These are phyloP conservation scores for Venusia cambrica DNA, from an alignment of 2,888 invertebrate species.

Conservation along the genomic window DNA sequence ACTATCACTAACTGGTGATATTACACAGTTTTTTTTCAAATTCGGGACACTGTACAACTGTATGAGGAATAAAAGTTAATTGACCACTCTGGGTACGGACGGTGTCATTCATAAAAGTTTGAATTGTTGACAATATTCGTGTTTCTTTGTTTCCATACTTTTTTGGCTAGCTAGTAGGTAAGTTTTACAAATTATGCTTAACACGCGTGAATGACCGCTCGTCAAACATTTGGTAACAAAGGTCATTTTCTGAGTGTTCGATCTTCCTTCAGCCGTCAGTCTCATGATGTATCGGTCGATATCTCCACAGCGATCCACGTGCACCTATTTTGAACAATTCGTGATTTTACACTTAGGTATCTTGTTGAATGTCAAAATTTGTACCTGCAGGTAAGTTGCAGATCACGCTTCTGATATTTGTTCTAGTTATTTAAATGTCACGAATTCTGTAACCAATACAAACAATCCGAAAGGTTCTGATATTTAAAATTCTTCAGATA, in stretches of 20 bases:
- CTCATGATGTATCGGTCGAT: background rate
- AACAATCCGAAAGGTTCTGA: too few species aligned
- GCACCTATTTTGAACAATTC: conserved; percentile 9
- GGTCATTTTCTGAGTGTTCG: conserved; percentile 1
- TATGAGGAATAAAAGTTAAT: too few species aligned
- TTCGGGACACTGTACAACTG: too few species aligned
- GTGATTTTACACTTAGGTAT: conserved; percentile 14
- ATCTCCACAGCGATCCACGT: background rate
- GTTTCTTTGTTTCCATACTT: too few species aligned
- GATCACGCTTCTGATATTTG: conserved; percentile 33
- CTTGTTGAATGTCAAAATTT: conserved; percentile 28
- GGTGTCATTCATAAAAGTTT: too few species aligned
- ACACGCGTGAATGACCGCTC: background rate
- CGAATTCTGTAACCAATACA: conserved; percentile 19
- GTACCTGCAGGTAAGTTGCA: conserved; percentile 23
- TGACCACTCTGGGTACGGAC: too few species aligned
- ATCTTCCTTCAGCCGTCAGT: background rate
- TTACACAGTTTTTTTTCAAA: too few species aligned
- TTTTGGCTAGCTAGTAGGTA: too few species aligned
- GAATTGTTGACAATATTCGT: too few species aligned
- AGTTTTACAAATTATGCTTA: too few species aligned
- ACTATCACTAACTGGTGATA: too few species aligned
- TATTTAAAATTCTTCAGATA: too few species aligned
- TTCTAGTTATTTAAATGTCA: conserved; percentile 27
- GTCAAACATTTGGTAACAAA: background rate